Base-by-base conservation (phyloP, 2,797 vertebrate genomes). In the Muscicapa striata region DNA sequence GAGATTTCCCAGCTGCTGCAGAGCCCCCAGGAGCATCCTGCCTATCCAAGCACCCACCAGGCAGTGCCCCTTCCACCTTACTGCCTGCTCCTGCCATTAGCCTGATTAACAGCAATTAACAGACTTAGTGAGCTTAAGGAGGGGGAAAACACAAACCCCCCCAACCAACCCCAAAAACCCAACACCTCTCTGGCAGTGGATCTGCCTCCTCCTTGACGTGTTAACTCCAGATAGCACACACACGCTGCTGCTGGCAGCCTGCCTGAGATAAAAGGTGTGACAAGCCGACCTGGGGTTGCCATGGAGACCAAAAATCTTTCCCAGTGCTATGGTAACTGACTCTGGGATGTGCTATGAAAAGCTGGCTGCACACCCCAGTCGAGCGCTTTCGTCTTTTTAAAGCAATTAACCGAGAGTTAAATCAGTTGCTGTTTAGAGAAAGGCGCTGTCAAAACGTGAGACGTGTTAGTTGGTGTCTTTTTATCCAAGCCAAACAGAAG, bases 261-360 rank as follows among this genome's bases (percentile, higher is more conserved):
- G 90, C 94, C 49, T 45, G 67, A 92, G 96, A 97, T 91, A 72
- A 87, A 97, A 98, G 97, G 97, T 97, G 95, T 66, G 67, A 96
- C 62, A 51, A 95, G 97, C 96, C 77, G 86, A 97, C 97, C 97
- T 96, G 95, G 64, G 84, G 96, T 98, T 98, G 95, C 97, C 94
- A 97, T 97, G 96, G 97, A 81, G 94, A 98, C 97, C 87, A 77
- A 63, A 76, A 97, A 97, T 97, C 95, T 80, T 97, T 96, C 68
- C 26, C 88, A 96, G 94, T 54, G 55, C 97, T 96, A 97, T 97
- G 96, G 98, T 90, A 98, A 98, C 98, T 79, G 95, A 91, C 92
- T 97, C 92, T 3, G 46, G 93, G 95, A 96, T 95, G 93, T 87
- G 91, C 95, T 93, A 96, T 94, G 97, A 93, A 92, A 96, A 96